Percentiles rank a stretch among this genome's conserved stretches.
Evolutionary conservation across 2,888 invertebrate species (phyloP).

Genomic region (Dynastes grantii): DNA sequence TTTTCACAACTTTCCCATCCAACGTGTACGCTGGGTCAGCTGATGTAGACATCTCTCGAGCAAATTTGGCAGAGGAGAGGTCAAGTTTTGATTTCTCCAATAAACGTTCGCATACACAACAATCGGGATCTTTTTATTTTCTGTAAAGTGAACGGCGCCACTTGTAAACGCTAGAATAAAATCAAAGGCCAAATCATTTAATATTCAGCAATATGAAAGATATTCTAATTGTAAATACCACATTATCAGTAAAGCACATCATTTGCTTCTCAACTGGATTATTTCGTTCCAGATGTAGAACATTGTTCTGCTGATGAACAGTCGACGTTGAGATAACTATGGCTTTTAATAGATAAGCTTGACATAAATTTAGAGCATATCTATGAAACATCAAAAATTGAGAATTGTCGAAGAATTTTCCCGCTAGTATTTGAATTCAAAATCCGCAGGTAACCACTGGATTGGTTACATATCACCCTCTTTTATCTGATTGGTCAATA

Average conservation of each 20-base stretch:
- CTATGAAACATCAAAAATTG: no score
- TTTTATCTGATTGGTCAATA: neutral
- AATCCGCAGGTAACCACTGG: neutral
- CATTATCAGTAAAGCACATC: no score
- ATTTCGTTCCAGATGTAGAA: no score
- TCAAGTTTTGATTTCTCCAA: slow-evolving; percentile 36
- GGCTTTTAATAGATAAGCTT: no score
- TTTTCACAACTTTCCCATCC: slow-evolving; percentile 75
- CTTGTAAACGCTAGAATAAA: neutral
- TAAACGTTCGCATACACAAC: slow-evolving; percentile 29
- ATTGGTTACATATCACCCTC: neutral
- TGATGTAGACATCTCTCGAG: slow-evolving; percentile 66
- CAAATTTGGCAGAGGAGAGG: slow-evolving; percentile 51
- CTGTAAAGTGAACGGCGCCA: neutral
- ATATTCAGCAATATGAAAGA: neutral
- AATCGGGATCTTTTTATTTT: slow-evolving; percentile 21
- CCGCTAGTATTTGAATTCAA: neutral
- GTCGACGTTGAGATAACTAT: no score
- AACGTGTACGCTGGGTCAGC: slow-evolving; percentile 64
- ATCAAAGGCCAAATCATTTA: neutral
- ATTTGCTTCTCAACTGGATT: no score
- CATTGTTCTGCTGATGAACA: no score
- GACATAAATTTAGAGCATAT: no score
- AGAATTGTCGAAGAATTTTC: neutral
- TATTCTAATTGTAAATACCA: neutral